A percentile compares a stretch with the other conserved stretches of the same genome.
phyloP scores from a whole-genome alignment of 1,140 invertebrate genomes.

The Plectrocnemia conspersa region DNA sequence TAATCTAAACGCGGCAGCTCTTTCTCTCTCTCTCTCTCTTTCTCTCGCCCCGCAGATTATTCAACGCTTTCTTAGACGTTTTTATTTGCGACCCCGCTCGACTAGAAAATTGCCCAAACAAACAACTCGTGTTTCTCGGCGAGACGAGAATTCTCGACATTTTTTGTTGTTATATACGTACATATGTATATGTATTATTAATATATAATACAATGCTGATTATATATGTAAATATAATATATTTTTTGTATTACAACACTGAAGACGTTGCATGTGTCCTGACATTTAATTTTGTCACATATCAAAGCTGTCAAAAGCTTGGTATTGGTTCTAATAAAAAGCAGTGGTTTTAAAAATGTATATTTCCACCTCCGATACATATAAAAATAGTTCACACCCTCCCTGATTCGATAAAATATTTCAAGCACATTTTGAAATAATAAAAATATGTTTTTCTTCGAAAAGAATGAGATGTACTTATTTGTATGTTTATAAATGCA shows the following conservation, averaged over 20 bases:
- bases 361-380: background rate
- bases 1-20: constrained; percentile 29
- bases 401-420: no score
- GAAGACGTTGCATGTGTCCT: no score
- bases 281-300: no score
- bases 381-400: background rate
- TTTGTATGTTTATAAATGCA: background rate
- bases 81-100: constrained; percentile 27
- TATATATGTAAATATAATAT: no score
- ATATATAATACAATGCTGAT: no score
- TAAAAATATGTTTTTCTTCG: background rate
- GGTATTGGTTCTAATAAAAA: no score
- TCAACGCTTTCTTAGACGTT: constrained; percentile 24
- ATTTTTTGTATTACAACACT: no score
- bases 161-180: constrained; percentile 3
- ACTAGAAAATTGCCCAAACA: background rate
- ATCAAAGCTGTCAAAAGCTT: no score
- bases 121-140: background rate
- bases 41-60: constrained; percentile 25
- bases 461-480: background rate
- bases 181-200: no score
- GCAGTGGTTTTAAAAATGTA: background rate
- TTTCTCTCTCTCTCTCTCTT: no score
- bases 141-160: constrained; percentile 4
- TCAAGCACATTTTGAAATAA: background rate